Conservation (phyloP, 2,888 invertebrate species). For the Hirtodrosophila histrioides region DNA sequence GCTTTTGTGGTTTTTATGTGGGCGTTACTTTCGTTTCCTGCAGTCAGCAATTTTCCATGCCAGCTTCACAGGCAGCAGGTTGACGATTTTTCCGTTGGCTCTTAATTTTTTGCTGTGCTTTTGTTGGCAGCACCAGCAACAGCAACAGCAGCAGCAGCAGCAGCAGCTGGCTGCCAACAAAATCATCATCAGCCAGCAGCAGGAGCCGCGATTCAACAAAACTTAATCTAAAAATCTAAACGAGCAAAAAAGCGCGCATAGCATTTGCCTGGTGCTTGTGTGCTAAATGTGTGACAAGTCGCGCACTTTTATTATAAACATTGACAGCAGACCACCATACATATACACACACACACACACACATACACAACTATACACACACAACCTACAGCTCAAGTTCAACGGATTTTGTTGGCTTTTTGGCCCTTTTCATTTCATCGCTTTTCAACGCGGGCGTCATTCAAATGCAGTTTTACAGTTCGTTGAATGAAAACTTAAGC, state of each 20-base stretch:
- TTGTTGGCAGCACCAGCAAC: conserved; percentile 9
- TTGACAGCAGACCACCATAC: conserved; percentile 39
- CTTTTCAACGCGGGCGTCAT: conserved; percentile 38
- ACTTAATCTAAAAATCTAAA: conserved; percentile 71
- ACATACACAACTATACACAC: conserved; percentile 1
- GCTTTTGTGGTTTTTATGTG: conserved; percentile 71
- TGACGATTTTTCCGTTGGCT: conserved; percentile 35
- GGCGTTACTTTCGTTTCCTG: conserved; percentile 43
- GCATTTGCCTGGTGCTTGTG: conserved; percentile 35
- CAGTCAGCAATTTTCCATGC: conserved; percentile 65
- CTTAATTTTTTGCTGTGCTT: conserved; percentile 18
- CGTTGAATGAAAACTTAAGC: conserved; percentile 76
- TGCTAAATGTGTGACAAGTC: conserved; percentile 73
- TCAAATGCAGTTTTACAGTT: conserved; percentile 77
- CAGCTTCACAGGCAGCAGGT: conserved; percentile 47
- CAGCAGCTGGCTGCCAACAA: conserved; percentile 26
- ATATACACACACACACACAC: neutral
- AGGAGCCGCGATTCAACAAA: conserved; percentile 49
- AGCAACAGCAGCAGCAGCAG: conserved; percentile 6
- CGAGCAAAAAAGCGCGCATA: conserved; percentile 57
- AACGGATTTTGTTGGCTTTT: conserved; percentile 22
- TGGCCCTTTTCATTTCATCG: neutral
- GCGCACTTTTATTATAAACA: conserved; percentile 69
- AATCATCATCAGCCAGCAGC: conserved; percentile 44
- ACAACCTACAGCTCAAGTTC: conserved; percentile 42